Percentiles rank a stretch among this genome's conserved stretches.
These are phyloP conservation scores for Crotalus tigris DNA, from an alignment of 2,113 vertebrate species.

Conservation along the genomic window DNA sequence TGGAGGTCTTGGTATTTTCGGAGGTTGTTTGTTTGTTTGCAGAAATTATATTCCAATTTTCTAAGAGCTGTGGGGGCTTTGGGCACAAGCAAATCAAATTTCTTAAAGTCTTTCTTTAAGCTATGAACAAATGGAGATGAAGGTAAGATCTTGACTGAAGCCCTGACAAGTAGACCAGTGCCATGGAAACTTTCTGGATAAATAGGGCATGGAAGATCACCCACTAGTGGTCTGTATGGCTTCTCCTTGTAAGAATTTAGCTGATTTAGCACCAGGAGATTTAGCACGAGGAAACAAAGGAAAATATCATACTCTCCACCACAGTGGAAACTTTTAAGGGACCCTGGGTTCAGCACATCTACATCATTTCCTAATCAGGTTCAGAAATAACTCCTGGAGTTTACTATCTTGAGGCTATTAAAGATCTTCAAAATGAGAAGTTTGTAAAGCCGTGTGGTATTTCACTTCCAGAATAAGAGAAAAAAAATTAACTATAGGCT, in stretches of 20 bases:
- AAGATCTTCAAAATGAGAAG: not conserved
- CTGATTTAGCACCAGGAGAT: not conserved
- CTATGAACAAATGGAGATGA: not conserved
- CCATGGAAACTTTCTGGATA: not conserved
- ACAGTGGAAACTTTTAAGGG: not conserved
- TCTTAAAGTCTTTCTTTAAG: not conserved
- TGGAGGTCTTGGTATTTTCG: not conserved
- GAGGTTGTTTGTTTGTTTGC: not conserved
- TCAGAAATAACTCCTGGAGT: not conserved
- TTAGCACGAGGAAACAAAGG: not conserved
- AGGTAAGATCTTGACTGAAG: not conserved
- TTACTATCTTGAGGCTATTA: not conserved
- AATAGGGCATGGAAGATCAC: not conserved
- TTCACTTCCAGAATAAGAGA: not conserved
- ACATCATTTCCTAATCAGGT: not conserved
- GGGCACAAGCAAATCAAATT: not conserved
- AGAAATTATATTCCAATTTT: not conserved
- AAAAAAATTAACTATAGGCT: not conserved
- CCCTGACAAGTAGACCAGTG: not conserved
- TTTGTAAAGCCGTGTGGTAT: not conserved
- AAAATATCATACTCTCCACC: not conserved
- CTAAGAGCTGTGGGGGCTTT: not conserved
- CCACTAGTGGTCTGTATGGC: not conserved
- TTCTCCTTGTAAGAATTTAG: not conserved
- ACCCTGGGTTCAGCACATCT: not conserved